Evolutionary conservation across 2,888 invertebrate genomes (phyloP).

Genomic region (Torymus texanus): DNA sequence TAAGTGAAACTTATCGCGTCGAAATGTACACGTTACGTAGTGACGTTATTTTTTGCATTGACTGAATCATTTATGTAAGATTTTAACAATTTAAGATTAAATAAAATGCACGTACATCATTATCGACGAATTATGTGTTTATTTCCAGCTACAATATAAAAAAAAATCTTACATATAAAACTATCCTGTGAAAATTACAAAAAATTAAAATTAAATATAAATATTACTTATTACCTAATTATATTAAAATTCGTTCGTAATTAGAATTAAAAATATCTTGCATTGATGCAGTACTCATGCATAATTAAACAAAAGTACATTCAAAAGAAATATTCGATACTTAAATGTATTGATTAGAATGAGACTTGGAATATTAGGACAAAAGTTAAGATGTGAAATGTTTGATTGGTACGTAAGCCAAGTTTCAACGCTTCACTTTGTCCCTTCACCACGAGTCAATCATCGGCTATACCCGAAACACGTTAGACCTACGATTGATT

Average conservation of each 20-base stretch:
- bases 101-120: constrained; percentile 42
- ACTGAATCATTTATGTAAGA: constrained; percentile 36
- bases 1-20: constrained; percentile 9
- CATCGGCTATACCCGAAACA: background rate
- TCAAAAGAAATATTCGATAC: background rate
- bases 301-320: constrained; percentile 10
- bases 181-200: constrained; percentile 36
- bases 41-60: constrained; percentile 31
- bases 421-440: background rate
- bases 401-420: background rate
- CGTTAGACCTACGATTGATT: constrained; percentile 4
- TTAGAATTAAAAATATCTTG: constrained; percentile 7
- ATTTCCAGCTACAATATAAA: constrained; percentile 48
- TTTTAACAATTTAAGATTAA: constrained; percentile 9
- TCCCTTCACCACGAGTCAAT: background rate
- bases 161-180: constrained; percentile 48
- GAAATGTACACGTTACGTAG: constrained; percentile 3
- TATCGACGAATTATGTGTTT: constrained; percentile 42
- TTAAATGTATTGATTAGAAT: background rate
- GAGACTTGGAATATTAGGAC: background rate
- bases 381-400: constrained; percentile 1
- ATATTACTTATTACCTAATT: constrained; percentile 23
- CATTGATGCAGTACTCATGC: background rate
- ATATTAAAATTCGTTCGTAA: background rate
- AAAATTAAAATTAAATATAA: constrained; percentile 43